phyloP scores from a whole-genome alignment of 2,113 vertebrate species.

The Clarias macrocephalus region DNA sequence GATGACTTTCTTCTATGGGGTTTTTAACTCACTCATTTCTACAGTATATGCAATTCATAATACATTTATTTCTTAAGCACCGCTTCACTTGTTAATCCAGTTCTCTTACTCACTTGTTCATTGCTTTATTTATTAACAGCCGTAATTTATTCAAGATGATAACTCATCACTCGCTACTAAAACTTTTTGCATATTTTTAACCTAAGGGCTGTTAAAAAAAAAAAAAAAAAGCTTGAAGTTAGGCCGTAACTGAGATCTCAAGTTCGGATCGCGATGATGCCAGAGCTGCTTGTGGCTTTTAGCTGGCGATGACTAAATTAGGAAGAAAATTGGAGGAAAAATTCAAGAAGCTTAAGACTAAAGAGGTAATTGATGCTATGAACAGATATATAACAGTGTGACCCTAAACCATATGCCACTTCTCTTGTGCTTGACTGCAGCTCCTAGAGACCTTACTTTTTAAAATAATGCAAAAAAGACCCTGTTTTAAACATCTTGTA shows the following conservation, averaged over 20 bases:
- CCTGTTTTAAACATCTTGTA: too few relatives aligned
- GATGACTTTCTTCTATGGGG: background rate
- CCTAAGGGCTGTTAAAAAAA: background rate
- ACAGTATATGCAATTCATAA: background rate
- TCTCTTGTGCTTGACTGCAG: background rate
- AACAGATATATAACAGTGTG: background rate
- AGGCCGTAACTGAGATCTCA: too few relatives aligned
- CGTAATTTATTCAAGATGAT: background rate
- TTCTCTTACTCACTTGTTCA: background rate
- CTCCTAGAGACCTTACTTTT: background rate
- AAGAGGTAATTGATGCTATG: background rate
- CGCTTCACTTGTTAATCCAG: background rate
- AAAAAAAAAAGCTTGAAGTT: too few relatives aligned
- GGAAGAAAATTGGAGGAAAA: too few relatives aligned
- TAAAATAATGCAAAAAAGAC: background rate
- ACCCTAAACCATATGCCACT: background rate
- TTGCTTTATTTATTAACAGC: background rate
- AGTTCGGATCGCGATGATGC: too few relatives aligned
- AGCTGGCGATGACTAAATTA: too few relatives aligned
- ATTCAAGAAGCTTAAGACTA: background rate
- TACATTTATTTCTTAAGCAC: slow-evolving; percentile 4
- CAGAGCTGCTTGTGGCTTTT: too few relatives aligned
- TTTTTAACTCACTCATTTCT: background rate
- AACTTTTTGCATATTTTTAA: background rate
- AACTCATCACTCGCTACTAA: background rate